Conservation (phyloP, 2,113 vertebrate genomes). For the Chamaetylas fuelleborni region DNA sequence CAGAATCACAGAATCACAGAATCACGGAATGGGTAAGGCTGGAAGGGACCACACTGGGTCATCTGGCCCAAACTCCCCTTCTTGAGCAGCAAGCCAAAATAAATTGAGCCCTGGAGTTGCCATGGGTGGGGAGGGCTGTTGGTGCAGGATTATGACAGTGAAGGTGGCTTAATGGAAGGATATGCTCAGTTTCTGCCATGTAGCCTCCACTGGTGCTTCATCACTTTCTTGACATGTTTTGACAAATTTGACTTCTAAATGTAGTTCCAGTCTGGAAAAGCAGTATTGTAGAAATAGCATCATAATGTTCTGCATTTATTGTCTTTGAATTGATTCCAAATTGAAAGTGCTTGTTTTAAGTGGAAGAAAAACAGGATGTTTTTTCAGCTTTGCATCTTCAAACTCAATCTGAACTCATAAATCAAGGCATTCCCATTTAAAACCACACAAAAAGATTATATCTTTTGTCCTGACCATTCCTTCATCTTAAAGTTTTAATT, state of each 20-base stretch:
- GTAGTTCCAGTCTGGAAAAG: constrained; percentile 8
- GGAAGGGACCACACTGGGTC: too few species aligned
- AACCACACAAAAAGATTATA: accelerated
- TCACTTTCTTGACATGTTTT: constrained; percentile 22
- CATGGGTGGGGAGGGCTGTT: background rate
- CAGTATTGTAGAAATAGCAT: background rate
- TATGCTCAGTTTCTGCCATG: background rate
- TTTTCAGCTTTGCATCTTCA: background rate
- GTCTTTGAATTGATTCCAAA: constrained; percentile 17
- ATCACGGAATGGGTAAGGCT: background rate
- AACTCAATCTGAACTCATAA: background rate
- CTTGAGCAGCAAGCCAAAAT: background rate
- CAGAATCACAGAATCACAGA: background rate
- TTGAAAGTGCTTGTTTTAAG: background rate
- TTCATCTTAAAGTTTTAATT: background rate
- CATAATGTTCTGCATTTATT: background rate
- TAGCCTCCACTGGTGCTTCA: background rate
- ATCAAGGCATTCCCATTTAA: background rate
- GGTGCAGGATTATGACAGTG: background rate
- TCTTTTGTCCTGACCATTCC: background rate
- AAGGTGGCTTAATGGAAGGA: background rate
- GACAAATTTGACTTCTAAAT: constrained; percentile 29
- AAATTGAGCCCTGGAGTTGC: background rate
- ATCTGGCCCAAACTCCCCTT: background rate
- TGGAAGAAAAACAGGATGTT: background rate